Evolutionary conservation across 2,888 invertebrate species (phyloP), one percentile per base, ranked within the genome.

Genomic region (Crematogaster levior): DNA sequence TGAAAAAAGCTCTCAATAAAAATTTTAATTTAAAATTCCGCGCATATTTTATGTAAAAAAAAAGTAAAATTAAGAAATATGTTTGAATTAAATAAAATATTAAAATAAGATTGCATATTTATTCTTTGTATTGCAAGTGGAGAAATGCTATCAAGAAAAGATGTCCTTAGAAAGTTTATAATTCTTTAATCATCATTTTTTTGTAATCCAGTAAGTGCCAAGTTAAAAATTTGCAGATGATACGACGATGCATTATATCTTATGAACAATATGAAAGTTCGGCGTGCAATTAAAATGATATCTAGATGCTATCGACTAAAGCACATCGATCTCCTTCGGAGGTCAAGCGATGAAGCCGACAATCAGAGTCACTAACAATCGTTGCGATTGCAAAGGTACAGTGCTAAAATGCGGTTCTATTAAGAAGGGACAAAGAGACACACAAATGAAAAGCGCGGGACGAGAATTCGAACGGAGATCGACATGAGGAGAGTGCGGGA

Each of bases 331-430:
- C 37, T 27, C 12, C 72, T 56, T 56, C 73, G 72, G 72, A 40
- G 30, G 43, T 30, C 77, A 79, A 79, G 72, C 77, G 77, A 77
- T 77, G 75, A 65, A 73, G 60, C 65, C 43, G 58, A 58, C 56
- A 75, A 81, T 81, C 68, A 68, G 30, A 77, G 12, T 70, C 70
- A 43, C 40, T 65, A 40, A 53, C 37, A 18, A 27, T 27, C 40
- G n/a, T 30, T 34, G 24, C 24, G 24, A 68, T 43, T 68, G 30
- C 30, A 66, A 21, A 10, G 27, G 30, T n/a, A 43, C 51, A 30
- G 43, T 68, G 60, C 68, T 82, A 77, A 82, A 82, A 82, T 61
- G 40, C 40, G 61, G 24, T 51, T n/a, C 43, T 61, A 37, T 60
- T 82, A 65, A 79, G 60, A 68, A 68, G 7, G 5, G 37, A 53